These are phyloP conservation scores for Halisarca cf. caerulea DNA, from an alignment of 37 sponge, comb jelly and placozoan genomes.

Conservation along the genomic window DNA sequence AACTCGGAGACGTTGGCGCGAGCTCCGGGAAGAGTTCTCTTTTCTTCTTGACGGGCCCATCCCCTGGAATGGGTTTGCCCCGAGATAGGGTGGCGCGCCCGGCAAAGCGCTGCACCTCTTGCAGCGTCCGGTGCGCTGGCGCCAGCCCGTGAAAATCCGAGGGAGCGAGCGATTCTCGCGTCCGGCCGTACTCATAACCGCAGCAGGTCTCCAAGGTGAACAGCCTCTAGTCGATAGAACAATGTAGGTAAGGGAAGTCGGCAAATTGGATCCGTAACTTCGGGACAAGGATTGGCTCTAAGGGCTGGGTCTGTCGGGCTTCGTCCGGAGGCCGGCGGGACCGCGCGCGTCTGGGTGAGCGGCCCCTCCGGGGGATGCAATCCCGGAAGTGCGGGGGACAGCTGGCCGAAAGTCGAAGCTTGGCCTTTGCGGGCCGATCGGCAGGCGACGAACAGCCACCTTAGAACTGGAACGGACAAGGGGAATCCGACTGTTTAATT, in stretches of 20 bases:
- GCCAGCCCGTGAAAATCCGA: slow-evolving; percentile 70
- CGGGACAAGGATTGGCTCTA: slow-evolving; percentile 77
- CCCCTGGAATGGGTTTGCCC: slow-evolving; percentile 57
- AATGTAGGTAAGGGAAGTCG: slow-evolving; percentile 78
- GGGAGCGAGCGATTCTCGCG: slow-evolving; percentile 50
- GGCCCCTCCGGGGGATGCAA: slow-evolving; percentile 11
- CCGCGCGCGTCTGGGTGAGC: slow-evolving; percentile 55
- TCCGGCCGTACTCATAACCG: slow-evolving; percentile 76
- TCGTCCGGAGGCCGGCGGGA: slow-evolving; percentile 50
- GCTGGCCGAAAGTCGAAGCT: slow-evolving; percentile 53
- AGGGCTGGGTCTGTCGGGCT: slow-evolving; percentile 81
- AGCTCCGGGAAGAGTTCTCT: slow-evolving; percentile 56
- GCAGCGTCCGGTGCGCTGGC: slow-evolving; percentile 45
- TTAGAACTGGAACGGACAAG: too few relatives aligned
- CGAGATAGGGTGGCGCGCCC: slow-evolving; percentile 54
- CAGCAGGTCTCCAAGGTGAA: slow-evolving; percentile 78
- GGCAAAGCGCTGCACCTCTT: slow-evolving; percentile 55
- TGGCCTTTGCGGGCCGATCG: slow-evolving; percentile 33
- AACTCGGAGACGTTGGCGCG: slow-evolving; percentile 49
- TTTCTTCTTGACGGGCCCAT: slow-evolving; percentile 47
- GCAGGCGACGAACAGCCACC: slow-evolving; percentile 39
- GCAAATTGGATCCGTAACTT: slow-evolving; percentile 75
- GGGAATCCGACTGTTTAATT: too few relatives aligned
- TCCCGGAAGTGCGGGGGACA: slow-evolving; percentile 46
- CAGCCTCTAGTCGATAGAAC: slow-evolving; percentile 74